Evolutionary conservation across 2,113 vertebrate species (phyloP), one percentile per base, ranked within the genome.

Genomic region (Notechis scutatus): DNA sequence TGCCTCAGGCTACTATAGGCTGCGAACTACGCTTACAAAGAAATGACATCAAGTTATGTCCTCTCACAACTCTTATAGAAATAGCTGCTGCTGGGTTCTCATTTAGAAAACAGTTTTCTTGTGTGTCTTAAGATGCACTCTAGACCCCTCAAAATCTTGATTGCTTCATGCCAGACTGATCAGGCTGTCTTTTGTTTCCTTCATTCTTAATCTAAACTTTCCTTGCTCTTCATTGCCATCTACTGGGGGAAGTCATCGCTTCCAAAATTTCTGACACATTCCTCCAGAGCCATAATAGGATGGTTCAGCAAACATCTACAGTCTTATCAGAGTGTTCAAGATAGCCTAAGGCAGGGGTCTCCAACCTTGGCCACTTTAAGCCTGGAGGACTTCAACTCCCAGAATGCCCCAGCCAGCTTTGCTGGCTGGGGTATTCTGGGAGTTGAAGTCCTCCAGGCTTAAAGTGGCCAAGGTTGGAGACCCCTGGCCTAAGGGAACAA

Each of bases 161-260:
- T 88, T 88, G 50, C 24, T n/a, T 7, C 45, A 39, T 18, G 54
- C 57, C 42, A 52, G 52, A 42, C 85, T 50, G 4, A 50, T 21
- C 14, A 64, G 91, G 5, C 34, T 61, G 89, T 18, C 88, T 74
- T 74, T 90, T 74, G 88, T 90, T 54, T n/a, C 54, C 18, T 85
- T 52, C n/a, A 3, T 88, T 12, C 47, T 88, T 85, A 24, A 42
- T 39, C 50, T 24, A 87, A 20, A 52, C n/a, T 92, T 94, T 26
- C 81, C 89, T 90, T 94, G 39, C 93, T 91, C 91, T 61, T 91
- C 85, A 85, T 12, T 91, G 87, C 93, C 93, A 92, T 94, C 93
- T 92, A 34, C 92, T 92, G 93, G 89, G 45, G 39, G 21, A 89
- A 55, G 34, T 85, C 29, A 29, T 21, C 57, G 89, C 45, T 24